Percentiles rank a stretch among this genome's conserved stretches.
These are phyloP conservation scores for Scaptomyza polygonia DNA, from an alignment of 2,888 invertebrate species.

Conservation along the genomic window DNA sequence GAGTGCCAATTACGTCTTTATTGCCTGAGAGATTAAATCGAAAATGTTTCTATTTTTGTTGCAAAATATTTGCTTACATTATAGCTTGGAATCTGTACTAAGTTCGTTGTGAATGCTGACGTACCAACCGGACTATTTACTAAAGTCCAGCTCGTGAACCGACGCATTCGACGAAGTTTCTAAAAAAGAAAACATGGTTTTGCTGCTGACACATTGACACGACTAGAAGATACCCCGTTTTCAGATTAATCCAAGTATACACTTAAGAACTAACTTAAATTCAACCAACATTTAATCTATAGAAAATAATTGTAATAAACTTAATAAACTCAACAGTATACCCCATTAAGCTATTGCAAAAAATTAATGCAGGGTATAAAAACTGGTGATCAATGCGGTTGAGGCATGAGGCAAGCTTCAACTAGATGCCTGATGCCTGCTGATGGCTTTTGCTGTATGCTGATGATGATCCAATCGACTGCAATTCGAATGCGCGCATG, in stretches of 20 bases:
- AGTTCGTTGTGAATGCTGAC: conserved; percentile 44
- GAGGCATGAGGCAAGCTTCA: conserved; percentile 22
- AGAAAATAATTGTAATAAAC: too few relatives aligned
- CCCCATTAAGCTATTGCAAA: neutral
- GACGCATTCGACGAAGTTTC: conserved; percentile 12
- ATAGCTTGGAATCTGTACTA: conserved; percentile 1
- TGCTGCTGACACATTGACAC: too few relatives aligned
- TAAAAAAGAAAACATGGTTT: neutral
- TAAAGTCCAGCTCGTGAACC: conserved; percentile 55
- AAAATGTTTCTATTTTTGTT: neutral
- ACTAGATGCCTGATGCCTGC: conserved; percentile 1
- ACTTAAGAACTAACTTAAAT: too few relatives aligned
- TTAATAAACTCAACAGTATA: too few relatives aligned
- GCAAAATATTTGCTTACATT: neutral
- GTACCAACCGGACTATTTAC: conserved; percentile 40
- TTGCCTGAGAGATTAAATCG: conserved; percentile 7
- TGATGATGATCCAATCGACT: conserved; percentile 52
- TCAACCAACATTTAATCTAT: too few relatives aligned
- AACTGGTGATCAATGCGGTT: conserved; percentile 8
- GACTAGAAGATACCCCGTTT: neutral
- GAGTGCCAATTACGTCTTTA: conserved; percentile 25
- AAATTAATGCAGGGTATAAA: neutral
- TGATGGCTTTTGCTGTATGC: neutral
- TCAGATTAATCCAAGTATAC: too few relatives aligned
- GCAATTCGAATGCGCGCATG: conserved; percentile 53